phyloP scores from a whole-genome alignment of 2,888 invertebrate species.

The Oasisia sp. region DNA sequence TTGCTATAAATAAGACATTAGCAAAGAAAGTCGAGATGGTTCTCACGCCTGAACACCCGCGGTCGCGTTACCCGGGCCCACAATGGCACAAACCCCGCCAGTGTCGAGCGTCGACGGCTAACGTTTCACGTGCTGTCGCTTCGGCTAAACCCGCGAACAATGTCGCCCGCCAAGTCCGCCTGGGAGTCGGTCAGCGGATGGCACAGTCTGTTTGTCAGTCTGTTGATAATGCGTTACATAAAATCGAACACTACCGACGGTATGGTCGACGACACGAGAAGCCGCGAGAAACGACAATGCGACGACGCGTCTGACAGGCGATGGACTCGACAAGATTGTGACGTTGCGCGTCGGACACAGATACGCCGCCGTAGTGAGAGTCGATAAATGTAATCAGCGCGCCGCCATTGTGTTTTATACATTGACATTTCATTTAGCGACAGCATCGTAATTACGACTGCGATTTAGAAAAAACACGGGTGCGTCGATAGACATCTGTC shows the following conservation, averaged over 20 bases:
- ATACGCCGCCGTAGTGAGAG: not conserved
- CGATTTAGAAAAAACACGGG: not conserved
- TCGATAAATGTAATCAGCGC: not conserved
- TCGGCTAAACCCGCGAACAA: constrained; percentile 10
- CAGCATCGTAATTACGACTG: not conserved
- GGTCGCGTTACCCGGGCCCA: not conserved
- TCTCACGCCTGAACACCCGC: constrained; percentile 19
- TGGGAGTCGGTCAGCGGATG: not conserved
- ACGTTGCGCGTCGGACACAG: not conserved
- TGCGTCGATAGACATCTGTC: not conserved
- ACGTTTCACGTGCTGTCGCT: not conserved
- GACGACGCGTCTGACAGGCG: not conserved
- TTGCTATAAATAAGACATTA: constrained; percentile 23
- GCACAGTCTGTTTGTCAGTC: no score
- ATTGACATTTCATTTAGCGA: constrained; percentile 17
- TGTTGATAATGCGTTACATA: not conserved
- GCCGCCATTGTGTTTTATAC: constrained; percentile 10
- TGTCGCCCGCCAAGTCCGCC: not conserved
- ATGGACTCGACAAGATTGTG: not conserved
- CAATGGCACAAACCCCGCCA: not conserved
- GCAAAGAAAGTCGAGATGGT: not conserved
- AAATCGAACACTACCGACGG: not conserved
- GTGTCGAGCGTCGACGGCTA: not conserved
- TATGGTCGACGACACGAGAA: not conserved
- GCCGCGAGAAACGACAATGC: not conserved